These are phyloP conservation scores for Rhagonycha fulva DNA, from an alignment of 2,888 invertebrate genomes.

Conservation along the genomic window DNA sequence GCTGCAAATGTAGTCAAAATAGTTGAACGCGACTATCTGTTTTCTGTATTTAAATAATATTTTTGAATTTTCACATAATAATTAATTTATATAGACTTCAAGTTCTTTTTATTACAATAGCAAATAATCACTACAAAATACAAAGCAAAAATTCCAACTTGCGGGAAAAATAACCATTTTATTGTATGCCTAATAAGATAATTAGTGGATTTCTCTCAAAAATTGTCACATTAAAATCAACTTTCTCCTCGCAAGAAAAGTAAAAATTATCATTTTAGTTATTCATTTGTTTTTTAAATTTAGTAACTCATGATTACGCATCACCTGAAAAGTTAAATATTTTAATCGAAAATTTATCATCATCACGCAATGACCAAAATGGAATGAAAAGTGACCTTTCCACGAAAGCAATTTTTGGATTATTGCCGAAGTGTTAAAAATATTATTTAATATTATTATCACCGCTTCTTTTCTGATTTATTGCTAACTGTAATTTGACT, in stretches of 20 bases:
- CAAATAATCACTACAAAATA: neutral
- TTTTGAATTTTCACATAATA: neutral
- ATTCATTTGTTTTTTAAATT: neutral
- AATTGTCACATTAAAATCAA: neutral
- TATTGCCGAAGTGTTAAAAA: neutral
- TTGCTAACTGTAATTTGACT: conserved; percentile 3
- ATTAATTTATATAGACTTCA: neutral
- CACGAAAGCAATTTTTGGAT: neutral
- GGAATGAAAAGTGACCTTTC: neutral
- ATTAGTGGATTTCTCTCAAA: neutral
- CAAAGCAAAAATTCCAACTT: neutral
- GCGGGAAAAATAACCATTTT: neutral
- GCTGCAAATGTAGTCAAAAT: no score
- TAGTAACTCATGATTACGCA: neutral
- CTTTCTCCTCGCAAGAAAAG: neutral
- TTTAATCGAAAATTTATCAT: neutral
- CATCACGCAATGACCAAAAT: neutral
- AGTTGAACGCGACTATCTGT: no score
- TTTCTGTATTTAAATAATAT: no score
- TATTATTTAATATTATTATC: neutral
- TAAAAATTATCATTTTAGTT: neutral
- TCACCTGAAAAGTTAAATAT: neutral
- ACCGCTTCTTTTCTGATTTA: neutral
- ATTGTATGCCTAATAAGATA: neutral
- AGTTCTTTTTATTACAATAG: neutral